Conservation (phyloP, 2,797 vertebrate genomes). For the Hyperoplus immaculatus region DNA sequence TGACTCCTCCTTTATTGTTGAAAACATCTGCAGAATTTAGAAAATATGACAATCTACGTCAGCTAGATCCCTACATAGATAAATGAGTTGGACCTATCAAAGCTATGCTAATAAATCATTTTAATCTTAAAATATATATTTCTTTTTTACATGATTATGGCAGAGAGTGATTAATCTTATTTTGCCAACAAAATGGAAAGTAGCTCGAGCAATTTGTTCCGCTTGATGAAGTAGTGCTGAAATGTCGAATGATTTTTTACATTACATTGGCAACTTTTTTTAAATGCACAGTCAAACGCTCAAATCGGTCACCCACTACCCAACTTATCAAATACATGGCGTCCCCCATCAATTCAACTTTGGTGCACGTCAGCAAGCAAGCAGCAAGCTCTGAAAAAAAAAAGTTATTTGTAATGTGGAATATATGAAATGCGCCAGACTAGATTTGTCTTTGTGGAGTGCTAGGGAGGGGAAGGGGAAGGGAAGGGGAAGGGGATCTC, state of each 20-base stretch:
- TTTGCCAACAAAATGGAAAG: constrained; percentile 43
- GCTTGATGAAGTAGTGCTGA: constrained; percentile 57
- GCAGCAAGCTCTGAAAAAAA: constrained; percentile 50
- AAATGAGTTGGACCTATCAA: constrained; percentile 45
- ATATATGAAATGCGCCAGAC: constrained; percentile 71
- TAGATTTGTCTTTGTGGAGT: constrained; percentile 65
- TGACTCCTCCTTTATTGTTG: no score
- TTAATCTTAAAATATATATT: constrained; percentile 33
- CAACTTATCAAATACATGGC: constrained; percentile 46
- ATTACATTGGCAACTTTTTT: constrained; percentile 53
- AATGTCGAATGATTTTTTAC: constrained; percentile 50
- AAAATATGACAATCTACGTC: constrained; percentile 72
- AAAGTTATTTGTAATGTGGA: constrained; percentile 68
- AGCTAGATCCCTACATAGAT: constrained; percentile 47
- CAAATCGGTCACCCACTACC: constrained; percentile 33
- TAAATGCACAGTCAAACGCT: constrained; percentile 42
- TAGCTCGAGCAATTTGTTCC: constrained; percentile 54
- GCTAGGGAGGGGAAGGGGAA: constrained; percentile 16
- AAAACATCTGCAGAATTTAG: constrained; percentile 65
- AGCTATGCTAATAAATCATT: constrained; percentile 38
- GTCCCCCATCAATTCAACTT: constrained; percentile 69
- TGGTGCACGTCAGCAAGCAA: constrained; percentile 61
- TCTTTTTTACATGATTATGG: constrained; percentile 44
- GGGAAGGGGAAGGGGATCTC: constrained; percentile 31
- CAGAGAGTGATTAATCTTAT: constrained; percentile 61